These are phyloP conservation scores for Dermolepida albohirtum DNA, from an alignment of 2,888 invertebrate genomes.

Conservation along the genomic window DNA sequence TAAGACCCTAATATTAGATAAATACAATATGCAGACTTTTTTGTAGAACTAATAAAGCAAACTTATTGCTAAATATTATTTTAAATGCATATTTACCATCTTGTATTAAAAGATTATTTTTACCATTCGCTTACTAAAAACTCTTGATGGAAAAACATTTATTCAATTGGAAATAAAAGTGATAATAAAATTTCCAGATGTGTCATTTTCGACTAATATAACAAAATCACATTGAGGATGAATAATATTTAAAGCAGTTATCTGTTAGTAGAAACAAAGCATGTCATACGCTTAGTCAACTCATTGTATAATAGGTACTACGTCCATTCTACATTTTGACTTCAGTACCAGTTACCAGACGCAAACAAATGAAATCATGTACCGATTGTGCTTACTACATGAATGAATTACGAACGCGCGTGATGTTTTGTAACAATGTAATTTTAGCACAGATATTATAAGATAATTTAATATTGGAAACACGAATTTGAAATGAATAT, in stretches of 20 bases:
- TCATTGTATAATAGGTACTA: conserved; percentile 1
- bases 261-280: conserved; percentile 13
- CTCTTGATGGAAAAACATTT: too few species aligned
- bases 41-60: too few species aligned
- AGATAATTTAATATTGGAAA: too few species aligned
- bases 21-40: too few species aligned
- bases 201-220: not conserved
- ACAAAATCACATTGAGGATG: not conserved
- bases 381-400: not conserved
- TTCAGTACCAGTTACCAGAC: conserved; percentile 3
- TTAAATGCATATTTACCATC: too few species aligned
- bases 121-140: too few species aligned
- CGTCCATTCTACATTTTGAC: not conserved
- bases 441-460: too few species aligned
- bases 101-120: too few species aligned
- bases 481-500: too few species aligned
- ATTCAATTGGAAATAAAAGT: not conserved
- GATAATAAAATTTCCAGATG: conserved; percentile 11
- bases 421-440: too few species aligned
- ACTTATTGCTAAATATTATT: too few species aligned
- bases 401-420: not conserved
- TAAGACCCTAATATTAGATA: too few species aligned
- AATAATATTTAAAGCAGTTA: conserved; percentile 4
- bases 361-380: conserved; percentile 1
- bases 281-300: not conserved